Evolutionary conservation across 2,888 invertebrate genomes (phyloP), one percentile per base, ranked within the genome.

Genomic region (Tetheella fluctuosa): DNA sequence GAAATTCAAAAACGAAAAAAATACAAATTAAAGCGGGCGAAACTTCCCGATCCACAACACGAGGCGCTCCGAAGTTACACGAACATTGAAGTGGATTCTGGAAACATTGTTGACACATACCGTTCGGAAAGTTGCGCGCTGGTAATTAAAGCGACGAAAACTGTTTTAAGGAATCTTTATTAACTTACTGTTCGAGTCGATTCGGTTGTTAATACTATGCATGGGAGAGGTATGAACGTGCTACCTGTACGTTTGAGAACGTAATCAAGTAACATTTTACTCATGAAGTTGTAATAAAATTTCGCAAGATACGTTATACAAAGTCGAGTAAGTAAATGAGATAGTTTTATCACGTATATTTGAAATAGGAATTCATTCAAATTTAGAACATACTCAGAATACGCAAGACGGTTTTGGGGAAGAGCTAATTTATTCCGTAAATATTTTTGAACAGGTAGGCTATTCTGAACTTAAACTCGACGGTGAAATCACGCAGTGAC

Each of bases 91-190:
- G 62, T 65, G 63, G 63, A 63, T 58, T 34, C 58, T 59, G 30
- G 64, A 65, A 68, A 70, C 65, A 69, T 64, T 55, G 70, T 78
- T 80, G 78, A 79, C 78, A 78, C 76, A 72, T 71, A 70, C 74
- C 64, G 57, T 58, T 59, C 34, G 64, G 13, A 58, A 64, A 68
- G 68, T 73, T 77, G 34, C 67, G 30, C 64, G 63, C 69, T 68
- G 62, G 70, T 81, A 84, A 86, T 85, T 85, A 84, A 81, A 81
- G 79, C 76, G 73, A 75, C 75, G 80, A 77, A 73, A 81, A 83
- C 81, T 74, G 80, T 76, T 77, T 74, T 71, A 74, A 73, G 73
- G 76, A 79, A 81, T 81, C 80, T 80, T 77, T 80, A 83, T 85
- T 84, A 80, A 80, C 78, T 83, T 63, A 69, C 60, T 61, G 64